Percentiles rank a stretch among this genome's conserved stretches.
These are phyloP conservation scores for Phrynosoma platyrhinos DNA, from an alignment of 2,113 vertebrate genomes.

Conservation along the genomic window DNA sequence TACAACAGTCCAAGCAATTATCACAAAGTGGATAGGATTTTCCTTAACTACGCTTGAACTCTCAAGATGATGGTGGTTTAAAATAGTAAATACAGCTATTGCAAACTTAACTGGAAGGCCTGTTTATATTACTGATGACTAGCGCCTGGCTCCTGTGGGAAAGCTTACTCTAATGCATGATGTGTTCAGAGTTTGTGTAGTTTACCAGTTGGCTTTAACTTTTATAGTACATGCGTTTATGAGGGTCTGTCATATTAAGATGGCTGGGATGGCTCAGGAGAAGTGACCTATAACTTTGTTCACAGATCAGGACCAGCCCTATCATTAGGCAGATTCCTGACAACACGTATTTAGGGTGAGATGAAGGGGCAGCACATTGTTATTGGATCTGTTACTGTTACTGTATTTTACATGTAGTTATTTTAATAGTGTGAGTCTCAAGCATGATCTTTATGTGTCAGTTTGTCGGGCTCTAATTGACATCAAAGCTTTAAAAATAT, in stretches of 20 bases:
- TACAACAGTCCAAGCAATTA: neutral
- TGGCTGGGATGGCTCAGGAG: neutral
- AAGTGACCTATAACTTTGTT: neutral
- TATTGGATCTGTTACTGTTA: neutral
- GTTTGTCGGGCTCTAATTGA: neutral
- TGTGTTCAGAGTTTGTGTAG: neutral
- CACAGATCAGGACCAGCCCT: neutral
- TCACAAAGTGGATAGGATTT: neutral
- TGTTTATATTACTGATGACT: neutral
- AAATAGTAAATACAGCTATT: neutral
- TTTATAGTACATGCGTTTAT: conserved; percentile 8
- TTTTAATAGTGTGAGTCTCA: neutral
- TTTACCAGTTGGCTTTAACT: neutral
- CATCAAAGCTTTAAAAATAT: conserved; percentile 10
- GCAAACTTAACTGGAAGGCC: neutral
- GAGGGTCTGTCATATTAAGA: neutral
- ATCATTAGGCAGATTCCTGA: neutral
- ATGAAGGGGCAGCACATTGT: neutral
- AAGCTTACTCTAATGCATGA: neutral
- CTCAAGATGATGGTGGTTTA: neutral
- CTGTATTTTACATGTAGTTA: neutral
- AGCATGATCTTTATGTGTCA: neutral
- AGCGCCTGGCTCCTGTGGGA: neutral
- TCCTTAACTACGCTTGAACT: neutral
- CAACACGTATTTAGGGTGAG: neutral